These are phyloP conservation scores for Orchestes rusci DNA, from an alignment of 2,888 invertebrate genomes.

Conservation along the genomic window DNA sequence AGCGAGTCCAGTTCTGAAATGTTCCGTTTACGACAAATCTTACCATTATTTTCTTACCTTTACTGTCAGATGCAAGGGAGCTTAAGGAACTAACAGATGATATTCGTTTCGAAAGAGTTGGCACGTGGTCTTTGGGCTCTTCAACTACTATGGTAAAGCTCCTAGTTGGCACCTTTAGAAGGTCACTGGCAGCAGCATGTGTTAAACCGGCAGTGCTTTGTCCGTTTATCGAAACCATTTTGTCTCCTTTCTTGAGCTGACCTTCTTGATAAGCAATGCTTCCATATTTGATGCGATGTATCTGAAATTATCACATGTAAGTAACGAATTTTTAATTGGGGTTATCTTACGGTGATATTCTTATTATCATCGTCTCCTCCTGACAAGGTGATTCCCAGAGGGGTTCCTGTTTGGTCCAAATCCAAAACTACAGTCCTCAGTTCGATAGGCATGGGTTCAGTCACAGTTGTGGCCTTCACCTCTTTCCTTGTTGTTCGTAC, in stretches of 20 bases:
- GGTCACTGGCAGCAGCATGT: slow-evolving; percentile 78
- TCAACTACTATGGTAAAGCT: slow-evolving; percentile 70
- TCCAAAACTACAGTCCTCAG: slow-evolving; percentile 56
- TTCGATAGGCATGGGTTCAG: slow-evolving; percentile 5
- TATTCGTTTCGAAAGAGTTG: slow-evolving; percentile 25
- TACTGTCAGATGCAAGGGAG: slow-evolving; percentile 24
- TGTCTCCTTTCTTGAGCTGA: slow-evolving; percentile 76
- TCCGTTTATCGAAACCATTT: slow-evolving; percentile 85
- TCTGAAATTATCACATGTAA: slow-evolving; percentile 47
- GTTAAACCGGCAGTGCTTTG: slow-evolving; percentile 74
- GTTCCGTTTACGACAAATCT: no score
- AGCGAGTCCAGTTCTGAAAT: no score
- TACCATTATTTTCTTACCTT: no score
- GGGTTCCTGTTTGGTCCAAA: slow-evolving; percentile 61
- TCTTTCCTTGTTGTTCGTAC: slow-evolving; percentile 10
- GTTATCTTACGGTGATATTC: slow-evolving; percentile 70
- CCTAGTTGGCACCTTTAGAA: slow-evolving; percentile 76
- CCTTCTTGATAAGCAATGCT: slow-evolving; percentile 85
- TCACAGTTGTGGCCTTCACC: slow-evolving; percentile 40
- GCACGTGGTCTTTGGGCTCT: slow-evolving; percentile 27
- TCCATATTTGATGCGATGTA: slow-evolving; percentile 79
- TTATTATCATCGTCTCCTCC: slow-evolving; percentile 88
- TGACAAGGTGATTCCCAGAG: slow-evolving; percentile 80
- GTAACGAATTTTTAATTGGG: background rate
- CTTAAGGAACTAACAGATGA: slow-evolving; percentile 29